These are phyloP conservation scores for Conopomorpha cramerella DNA, from an alignment of 1,140 invertebrate genomes.

Conservation along the genomic window DNA sequence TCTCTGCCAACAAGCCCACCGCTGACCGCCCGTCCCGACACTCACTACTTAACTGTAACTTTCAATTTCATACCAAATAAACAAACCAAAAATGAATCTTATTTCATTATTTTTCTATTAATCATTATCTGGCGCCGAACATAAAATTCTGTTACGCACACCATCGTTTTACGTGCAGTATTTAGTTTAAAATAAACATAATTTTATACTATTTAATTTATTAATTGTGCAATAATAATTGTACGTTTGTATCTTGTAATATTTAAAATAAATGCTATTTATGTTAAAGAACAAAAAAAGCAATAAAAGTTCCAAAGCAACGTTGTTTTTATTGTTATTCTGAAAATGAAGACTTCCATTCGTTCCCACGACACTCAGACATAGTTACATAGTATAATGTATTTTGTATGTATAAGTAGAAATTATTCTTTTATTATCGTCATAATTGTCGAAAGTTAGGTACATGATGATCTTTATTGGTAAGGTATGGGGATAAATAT, in stretches of 20 bases:
- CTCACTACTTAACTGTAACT: conserved; percentile 33
- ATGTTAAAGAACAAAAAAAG: conserved; percentile 56
- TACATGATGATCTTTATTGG: too few relatives aligned
- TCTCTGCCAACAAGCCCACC: conserved; percentile 33
- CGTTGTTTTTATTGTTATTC: conserved; percentile 7
- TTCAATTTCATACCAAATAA: conserved; percentile 41
- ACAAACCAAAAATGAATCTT: conserved; percentile 52
- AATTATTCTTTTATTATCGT: too few relatives aligned
- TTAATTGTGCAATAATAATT: conserved; percentile 48
- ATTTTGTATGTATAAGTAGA: too few relatives aligned
- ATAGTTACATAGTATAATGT: too few relatives aligned
- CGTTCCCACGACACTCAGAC: too few relatives aligned
- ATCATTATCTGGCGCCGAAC: conserved; percentile 31
- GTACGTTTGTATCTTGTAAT: conserved; percentile 56
- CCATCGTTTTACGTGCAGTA: conserved; percentile 31
- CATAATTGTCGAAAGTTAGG: too few relatives aligned
- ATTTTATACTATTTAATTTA: conserved; percentile 58
- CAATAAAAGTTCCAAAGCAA: conserved; percentile 53
- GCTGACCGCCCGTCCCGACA: conserved; percentile 47
- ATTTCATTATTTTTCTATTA: conserved; percentile 39
- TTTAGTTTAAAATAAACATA: conserved; percentile 42
- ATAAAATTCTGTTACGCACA: conserved; percentile 22
- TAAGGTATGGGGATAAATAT: too few relatives aligned
- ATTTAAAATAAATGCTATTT: conserved; percentile 58
- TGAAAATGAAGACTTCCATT: too few relatives aligned